Conservation (phyloP, 2,797 vertebrate genomes). For the Sebastiscus albofasciatus region DNA sequence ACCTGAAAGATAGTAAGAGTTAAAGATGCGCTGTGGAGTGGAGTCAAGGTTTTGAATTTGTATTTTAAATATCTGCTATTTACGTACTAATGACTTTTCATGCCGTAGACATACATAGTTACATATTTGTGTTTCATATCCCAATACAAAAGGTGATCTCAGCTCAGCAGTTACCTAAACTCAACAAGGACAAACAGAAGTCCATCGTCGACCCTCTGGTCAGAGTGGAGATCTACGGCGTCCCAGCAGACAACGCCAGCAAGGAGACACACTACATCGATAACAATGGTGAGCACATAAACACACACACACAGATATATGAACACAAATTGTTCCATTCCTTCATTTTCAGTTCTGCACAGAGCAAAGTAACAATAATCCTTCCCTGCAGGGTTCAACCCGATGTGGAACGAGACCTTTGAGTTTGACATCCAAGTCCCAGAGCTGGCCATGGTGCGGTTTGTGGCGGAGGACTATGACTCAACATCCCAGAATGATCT, state of each 20-base stretch:
- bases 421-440: constrained; percentile 87
- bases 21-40: not conserved
- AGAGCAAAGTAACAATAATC: not conserved
- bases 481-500: constrained; percentile 88
- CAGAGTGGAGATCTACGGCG: constrained; percentile 87
- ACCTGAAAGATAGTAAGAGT: not conserved
- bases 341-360: not conserved
- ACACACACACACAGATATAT: not conserved
- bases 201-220: constrained; percentile 96
- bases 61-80: not conserved
- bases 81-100: not conserved
- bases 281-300: constrained; percentile 87
- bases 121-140: not conserved
- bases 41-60: not conserved
- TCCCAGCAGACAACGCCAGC: constrained; percentile 83
- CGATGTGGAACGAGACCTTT: constrained; percentile 88
- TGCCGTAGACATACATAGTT: not conserved
- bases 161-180: constrained; percentile 95
- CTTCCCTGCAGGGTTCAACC: constrained; percentile 89
- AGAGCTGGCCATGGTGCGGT: constrained; percentile 88
- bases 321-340: not conserved
- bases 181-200: constrained; percentile 89
- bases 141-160: constrained; percentile 88
- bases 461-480: constrained; percentile 93
- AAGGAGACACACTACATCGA: constrained; percentile 86